phyloP scores from a whole-genome alignment of 2,113 vertebrate genomes.

The Apaloderma vittatum region DNA sequence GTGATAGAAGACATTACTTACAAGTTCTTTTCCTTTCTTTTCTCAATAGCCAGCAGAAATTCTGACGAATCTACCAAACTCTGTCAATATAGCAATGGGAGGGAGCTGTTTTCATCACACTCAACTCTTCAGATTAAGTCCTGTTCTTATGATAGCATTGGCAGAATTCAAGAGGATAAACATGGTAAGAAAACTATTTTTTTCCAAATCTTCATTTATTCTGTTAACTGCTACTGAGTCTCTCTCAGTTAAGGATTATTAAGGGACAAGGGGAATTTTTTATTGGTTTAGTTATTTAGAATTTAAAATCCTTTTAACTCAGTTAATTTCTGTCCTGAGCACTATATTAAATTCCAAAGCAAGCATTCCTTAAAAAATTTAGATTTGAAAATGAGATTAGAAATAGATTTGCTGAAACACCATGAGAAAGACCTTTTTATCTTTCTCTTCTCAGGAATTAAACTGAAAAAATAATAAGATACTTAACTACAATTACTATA shows the following conservation, averaged over 20 bases:
- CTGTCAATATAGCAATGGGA: background rate
- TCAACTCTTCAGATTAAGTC: background rate
- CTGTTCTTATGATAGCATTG: background rate
- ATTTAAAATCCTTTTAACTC: background rate
- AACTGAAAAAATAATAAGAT: background rate
- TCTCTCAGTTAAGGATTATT: background rate
- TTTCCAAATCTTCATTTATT: background rate
- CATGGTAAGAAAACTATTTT: background rate
- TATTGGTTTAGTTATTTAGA: background rate
- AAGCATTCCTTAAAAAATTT: background rate
- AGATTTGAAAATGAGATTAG: background rate
- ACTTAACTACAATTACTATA: background rate
- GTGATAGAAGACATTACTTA: background rate
- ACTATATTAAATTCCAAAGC: background rate
- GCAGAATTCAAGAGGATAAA: conserved; percentile 36
- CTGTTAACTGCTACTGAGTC: background rate
- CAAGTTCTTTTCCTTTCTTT: background rate
- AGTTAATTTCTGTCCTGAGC: background rate
- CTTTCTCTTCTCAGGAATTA: background rate
- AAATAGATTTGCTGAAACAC: background rate
- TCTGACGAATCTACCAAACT: background rate
- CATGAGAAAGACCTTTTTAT: background rate
- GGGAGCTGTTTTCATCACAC: background rate
- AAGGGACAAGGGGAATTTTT: background rate
- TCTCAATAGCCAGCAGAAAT: background rate